Base-by-base conservation (phyloP, 2,113 vertebrate species). In the Nansenia antarctica region DNA sequence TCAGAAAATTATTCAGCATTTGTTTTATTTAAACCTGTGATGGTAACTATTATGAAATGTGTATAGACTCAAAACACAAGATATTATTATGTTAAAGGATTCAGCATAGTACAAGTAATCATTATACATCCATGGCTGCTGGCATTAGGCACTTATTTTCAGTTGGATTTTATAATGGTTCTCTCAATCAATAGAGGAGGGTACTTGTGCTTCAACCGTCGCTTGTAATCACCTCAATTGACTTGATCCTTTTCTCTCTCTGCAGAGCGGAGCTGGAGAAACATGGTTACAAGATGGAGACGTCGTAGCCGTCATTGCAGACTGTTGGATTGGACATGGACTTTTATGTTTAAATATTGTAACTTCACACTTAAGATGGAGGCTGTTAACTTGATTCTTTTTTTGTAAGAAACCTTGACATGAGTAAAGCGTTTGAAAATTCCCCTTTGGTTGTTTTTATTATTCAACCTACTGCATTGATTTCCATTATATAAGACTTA, bases 201-300 rank as follows among this genome's bases (percentile, higher is more conserved):
- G 84, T 84, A 73, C 84, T 86, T 85, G 70, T 78, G 75, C 70
- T 70, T 73, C 71, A 62, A 53, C 81, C 78, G 55, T 78, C 80
- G 84, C 84, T 80, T 85, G 86, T 87, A 87, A 86, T 89, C 85
- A 86, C 82, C 78, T 82, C 62, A 53, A 47, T 77, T 88, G 80
- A 83, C 83, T 86, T 68, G 74, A 76, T 78, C 73, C 82, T 79
- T 76, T 47, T 70, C 12, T 45, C n/a, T 26, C 34, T 42, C 72
- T 60, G n/a, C 87, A 99, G 98, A 89, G 95, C 96, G 73, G 98
- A 99, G 89, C 86, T 99, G 85, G 98, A 99, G 92, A 99, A 99
- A 85, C 96, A 99, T 66, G 96, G 98, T 73, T 98, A 97, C 92
- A 99, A 99, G 91, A 99, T 99, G 98, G 98, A 99, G 92, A 99